phyloP scores from a whole-genome alignment of 2,113 vertebrate genomes.

The Nyctereutes procyonoides region DNA sequence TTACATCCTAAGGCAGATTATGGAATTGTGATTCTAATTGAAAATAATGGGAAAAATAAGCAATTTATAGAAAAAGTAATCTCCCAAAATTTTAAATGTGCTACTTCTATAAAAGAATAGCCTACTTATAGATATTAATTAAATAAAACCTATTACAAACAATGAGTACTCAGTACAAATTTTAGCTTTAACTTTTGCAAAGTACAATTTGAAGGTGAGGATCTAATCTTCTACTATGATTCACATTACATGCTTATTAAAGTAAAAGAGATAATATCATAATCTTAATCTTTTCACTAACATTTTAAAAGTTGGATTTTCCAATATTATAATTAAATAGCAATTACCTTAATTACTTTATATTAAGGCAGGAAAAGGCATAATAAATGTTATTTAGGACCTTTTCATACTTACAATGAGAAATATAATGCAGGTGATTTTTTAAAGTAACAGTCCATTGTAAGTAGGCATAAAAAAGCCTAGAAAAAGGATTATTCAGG shows the following conservation, averaged over 20 bases:
- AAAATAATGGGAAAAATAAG: not conserved
- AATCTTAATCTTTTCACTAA: not conserved
- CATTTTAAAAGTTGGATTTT: not conserved
- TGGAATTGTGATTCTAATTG: not conserved
- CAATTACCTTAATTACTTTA: not conserved
- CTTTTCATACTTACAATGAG: not conserved
- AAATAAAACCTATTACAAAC: not conserved
- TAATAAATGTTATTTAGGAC: not conserved
- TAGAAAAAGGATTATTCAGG: not conserved
- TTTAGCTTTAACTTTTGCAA: not conserved
- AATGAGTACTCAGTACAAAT: not conserved
- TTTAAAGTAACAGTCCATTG: not conserved
- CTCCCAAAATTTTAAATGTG: not conserved
- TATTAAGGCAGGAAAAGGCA: not conserved
- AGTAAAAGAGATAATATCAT: not conserved
- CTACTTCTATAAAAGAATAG: not conserved
- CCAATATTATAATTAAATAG: not conserved
- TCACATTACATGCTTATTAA: not conserved
- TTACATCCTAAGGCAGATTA: not conserved
- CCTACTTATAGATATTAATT: not conserved
- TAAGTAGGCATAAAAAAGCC: not conserved
- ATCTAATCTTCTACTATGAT: not conserved
- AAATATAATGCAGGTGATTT: not conserved
- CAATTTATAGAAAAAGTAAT: not conserved
- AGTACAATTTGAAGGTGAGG: not conserved